Evolutionary conservation across 2,888 invertebrate species (phyloP), one percentile per base, ranked within the genome.

Genomic region (Rhorus exstirpatorius): DNA sequence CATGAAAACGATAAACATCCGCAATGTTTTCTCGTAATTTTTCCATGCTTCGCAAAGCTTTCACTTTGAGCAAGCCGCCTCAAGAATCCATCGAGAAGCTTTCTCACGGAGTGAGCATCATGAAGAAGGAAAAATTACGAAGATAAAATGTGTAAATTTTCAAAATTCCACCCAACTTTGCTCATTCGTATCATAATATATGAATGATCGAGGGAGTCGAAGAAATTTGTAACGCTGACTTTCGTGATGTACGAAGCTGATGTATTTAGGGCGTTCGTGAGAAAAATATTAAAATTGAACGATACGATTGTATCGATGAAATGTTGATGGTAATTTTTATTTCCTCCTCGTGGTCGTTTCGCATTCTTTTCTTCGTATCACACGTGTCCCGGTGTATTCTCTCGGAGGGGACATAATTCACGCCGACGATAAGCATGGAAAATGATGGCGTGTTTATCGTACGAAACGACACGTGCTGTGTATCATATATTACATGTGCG

Each of bases 381-480:
- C 58, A 17, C 60, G 58, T 46, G 55, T 71, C 63, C 65, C 19
- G 24, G 68, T 35, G 55, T 74, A 75, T 58, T 67, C 79, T 2
- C 31, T 6, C n/a, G n/a, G 58, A 49, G 58, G 58, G 63, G 58
- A 70, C 58, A 71, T 83, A 79, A 83, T 76, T 83, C 46, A 71
- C n/a, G n/a, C 19, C n/a, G 53, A 65, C 70, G 79, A 79, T 83
- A 83, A 83, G 76, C 71, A 70, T 60, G 24, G 49, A 65, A 71
- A 83, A 75, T 75, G 75, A 75, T 79, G 55, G 82, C 75, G 82
- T 82, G 82, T 75, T 79, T 82, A 79, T 82, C 82, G 82, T 60
- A 76, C 44, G 49, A 46, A 74, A 76, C 67, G 75, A 75, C 79
- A 83, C 82, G 82, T 79, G 82, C 75, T 67, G 58, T 58, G 60